Conservation (phyloP, 2,888 invertebrate genomes). For the Romanomermis culicivorax region DNA sequence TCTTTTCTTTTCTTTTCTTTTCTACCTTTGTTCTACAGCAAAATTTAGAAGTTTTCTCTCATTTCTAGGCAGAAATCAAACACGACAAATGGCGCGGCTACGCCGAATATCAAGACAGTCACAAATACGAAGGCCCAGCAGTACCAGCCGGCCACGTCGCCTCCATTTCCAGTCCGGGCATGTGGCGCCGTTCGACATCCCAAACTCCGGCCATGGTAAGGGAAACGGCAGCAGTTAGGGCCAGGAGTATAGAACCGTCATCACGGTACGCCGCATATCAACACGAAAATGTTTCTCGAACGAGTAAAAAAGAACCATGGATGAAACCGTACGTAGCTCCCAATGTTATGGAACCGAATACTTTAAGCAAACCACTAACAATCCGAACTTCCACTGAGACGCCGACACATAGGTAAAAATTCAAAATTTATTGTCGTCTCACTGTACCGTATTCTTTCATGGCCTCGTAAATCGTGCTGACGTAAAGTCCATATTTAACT, state of each 20-base stretch:
- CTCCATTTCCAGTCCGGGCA: neutral
- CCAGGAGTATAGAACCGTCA: neutral
- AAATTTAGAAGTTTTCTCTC: too few species aligned
- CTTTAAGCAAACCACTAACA: neutral
- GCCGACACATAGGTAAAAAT: neutral
- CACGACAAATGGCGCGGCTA: conserved; percentile 9
- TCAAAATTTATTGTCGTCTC: too few species aligned
- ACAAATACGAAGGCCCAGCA: neutral
- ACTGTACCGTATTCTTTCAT: too few species aligned
- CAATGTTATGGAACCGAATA: neutral
- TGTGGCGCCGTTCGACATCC: neutral
- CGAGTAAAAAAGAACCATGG: conserved; percentile 1
- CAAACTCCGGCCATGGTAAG: neutral
- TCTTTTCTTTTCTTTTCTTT: too few species aligned
- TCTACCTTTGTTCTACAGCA: too few species aligned
- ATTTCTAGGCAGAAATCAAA: conserved; percentile 8
- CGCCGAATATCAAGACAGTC: neutral
- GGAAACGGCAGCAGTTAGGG: neutral
- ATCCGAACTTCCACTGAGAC: neutral
- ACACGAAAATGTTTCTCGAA: too few species aligned
- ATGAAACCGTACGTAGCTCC: conserved; percentile 10
- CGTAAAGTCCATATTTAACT: too few species aligned
- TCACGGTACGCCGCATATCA: too few species aligned
- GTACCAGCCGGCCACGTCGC: neutral
- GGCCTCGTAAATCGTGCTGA: too few species aligned